phyloP scores from a whole-genome alignment of 2,888 invertebrate genomes.

The Epistrophella euchroma region DNA sequence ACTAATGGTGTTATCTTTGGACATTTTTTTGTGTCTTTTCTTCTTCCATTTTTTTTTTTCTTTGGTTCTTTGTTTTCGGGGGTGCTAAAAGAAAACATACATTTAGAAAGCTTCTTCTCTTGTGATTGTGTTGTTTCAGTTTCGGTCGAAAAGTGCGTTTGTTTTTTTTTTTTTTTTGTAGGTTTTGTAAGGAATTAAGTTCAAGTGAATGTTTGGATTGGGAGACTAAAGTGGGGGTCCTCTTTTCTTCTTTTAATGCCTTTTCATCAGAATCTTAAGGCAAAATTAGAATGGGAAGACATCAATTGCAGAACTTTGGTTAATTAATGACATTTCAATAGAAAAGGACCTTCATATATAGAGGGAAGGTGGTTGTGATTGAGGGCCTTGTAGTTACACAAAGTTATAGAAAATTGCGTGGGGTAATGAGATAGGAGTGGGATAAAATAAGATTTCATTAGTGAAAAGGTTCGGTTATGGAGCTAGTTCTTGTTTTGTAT shows the following conservation, averaged over 20 bases:
- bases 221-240: neutral
- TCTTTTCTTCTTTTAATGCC: constrained; percentile 43
- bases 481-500: neutral
- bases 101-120: constrained; percentile 12
- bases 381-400: constrained; percentile 28
- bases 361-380: constrained; percentile 41
- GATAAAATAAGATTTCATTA: constrained; percentile 38
- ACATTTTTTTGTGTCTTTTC: constrained; percentile 28
- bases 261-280: constrained; percentile 21
- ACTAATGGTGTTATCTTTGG: constrained; percentile 73
- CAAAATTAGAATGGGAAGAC: constrained; percentile 4
- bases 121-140: constrained; percentile 40
- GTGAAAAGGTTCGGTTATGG: constrained; percentile 24
- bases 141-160: constrained; percentile 39
- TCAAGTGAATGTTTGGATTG: constrained; percentile 49
- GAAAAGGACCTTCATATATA: constrained; percentile 18
- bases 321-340: constrained; percentile 62
- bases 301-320: constrained; percentile 69
- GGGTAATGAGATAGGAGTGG: constrained; percentile 1
- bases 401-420: neutral
- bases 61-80: constrained; percentile 23
- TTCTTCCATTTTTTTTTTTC: neutral
- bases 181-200: constrained; percentile 39
- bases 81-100: constrained; percentile 43
- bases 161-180: constrained; percentile 13